Percentiles rank a stretch among this genome's conserved stretches.
phyloP scores from a whole-genome alignment of 2,113 vertebrate genomes.

The Willisornis vidua region DNA sequence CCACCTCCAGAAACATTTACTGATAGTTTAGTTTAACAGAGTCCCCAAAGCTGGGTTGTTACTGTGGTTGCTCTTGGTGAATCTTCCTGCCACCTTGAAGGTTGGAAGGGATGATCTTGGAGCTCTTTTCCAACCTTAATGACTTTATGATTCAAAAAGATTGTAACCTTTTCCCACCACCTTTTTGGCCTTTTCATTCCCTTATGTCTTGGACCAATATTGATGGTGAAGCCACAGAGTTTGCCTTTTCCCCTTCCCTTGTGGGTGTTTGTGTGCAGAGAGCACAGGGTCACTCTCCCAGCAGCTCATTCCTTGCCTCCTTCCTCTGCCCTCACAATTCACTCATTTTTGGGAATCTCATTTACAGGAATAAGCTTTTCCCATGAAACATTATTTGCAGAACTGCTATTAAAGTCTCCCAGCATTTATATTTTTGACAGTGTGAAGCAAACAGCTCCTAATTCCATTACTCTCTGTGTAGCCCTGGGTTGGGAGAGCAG shows the following conservation, averaged over 20 bases:
- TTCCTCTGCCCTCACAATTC: neutral
- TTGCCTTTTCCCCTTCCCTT: neutral
- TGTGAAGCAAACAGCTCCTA: conserved; percentile 18
- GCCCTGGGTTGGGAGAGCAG: conserved; percentile 22
- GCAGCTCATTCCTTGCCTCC: neutral
- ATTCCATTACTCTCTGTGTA: conserved; percentile 38
- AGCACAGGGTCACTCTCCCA: accelerated
- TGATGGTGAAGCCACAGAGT: neutral
- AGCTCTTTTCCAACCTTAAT: neutral
- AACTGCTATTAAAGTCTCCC: neutral
- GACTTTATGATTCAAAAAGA: neutral
- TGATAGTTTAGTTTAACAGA: neutral
- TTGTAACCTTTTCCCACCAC: neutral
- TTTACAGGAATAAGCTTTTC: conserved; percentile 19
- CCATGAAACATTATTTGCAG: conserved; percentile 4
- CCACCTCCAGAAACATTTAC: neutral
- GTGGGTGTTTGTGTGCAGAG: neutral
- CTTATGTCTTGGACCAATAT: neutral
- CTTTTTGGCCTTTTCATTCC: neutral
- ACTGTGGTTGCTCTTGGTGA: neutral
- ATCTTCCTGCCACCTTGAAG: neutral
- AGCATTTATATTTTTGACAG: conserved; percentile 55
- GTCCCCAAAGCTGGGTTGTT: neutral
- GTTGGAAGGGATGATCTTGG: neutral
- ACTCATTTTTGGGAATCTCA: neutral